Evolutionary conservation across 2,888 invertebrate genomes (phyloP).

Genomic region (Cryptops parisi): DNA sequence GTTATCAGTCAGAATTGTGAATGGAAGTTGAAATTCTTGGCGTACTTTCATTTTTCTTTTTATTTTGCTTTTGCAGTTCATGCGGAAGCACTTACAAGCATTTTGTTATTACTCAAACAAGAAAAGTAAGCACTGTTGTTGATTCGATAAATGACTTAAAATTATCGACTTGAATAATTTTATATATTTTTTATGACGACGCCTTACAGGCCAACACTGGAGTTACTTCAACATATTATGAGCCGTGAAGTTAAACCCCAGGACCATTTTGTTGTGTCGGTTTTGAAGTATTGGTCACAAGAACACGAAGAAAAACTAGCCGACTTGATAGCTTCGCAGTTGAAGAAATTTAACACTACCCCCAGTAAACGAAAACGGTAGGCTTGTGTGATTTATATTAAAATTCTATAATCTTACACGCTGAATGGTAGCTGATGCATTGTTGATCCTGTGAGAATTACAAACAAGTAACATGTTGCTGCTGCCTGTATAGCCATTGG

Average conservation of each 20-base stretch:
- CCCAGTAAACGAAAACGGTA: constrained; percentile 82
- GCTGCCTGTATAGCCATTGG: no score
- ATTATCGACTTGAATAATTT: no score
- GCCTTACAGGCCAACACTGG: constrained; percentile 32
- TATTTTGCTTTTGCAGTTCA: constrained; percentile 55
- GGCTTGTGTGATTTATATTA: no score
- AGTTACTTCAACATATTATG: constrained; percentile 34
- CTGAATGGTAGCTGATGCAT: background rate
- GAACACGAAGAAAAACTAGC: constrained; percentile 70
- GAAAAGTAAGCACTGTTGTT: constrained; percentile 54
- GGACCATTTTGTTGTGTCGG: constrained; percentile 80
- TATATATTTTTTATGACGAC: no score
- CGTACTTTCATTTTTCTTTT: constrained; percentile 27
- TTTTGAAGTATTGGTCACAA: constrained; percentile 86
- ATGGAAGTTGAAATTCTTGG: background rate
- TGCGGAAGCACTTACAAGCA: constrained; percentile 80
- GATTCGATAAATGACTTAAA: no score
- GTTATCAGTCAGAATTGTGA: constrained; percentile 18
- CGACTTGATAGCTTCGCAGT: constrained; percentile 34
- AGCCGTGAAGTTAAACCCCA: constrained; percentile 34
- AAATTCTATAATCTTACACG: background rate
- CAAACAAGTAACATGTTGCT: no score
- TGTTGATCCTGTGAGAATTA: background rate
- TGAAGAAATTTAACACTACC: constrained; percentile 55
- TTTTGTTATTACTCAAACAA: constrained; percentile 78